These are phyloP conservation scores for Stramonita haemastoma DNA, from an alignment of 2,888 invertebrate species.

Conservation along the genomic window DNA sequence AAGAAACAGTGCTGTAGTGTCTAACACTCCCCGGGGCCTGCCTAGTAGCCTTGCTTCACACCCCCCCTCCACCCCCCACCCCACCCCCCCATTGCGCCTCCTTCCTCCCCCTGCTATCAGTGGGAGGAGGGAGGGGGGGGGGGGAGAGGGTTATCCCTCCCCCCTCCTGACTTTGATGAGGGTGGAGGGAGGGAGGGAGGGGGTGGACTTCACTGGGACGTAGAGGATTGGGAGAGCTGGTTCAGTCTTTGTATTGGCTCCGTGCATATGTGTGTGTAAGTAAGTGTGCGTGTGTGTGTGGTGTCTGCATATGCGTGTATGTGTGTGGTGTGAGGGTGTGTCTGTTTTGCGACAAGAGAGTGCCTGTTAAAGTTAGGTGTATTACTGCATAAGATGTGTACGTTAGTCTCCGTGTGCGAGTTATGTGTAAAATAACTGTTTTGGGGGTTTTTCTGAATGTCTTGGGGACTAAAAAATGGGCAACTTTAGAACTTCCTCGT, in stretches of 20 bases:
- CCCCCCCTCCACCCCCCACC: not conserved
- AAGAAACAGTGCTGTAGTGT: slow-evolving; percentile 90
- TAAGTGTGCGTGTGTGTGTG: not conserved
- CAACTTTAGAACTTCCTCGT: not conserved
- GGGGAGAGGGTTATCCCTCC: not conserved
- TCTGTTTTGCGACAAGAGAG: not conserved
- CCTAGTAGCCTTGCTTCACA: not conserved
- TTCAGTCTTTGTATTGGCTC: not conserved
- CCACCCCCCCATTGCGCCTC: not conserved
- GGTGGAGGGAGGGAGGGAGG: not conserved
- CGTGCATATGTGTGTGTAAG: not conserved
- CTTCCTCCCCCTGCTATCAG: not conserved
- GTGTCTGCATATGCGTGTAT: not conserved
- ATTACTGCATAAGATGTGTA: not conserved
- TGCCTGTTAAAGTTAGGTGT: not conserved
- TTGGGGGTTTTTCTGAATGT: not conserved
- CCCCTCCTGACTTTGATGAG: not conserved
- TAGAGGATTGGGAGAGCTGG: not conserved
- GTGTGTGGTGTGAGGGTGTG: not conserved
- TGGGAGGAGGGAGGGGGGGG: not conserved
- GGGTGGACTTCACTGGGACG: not conserved
- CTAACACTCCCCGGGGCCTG: slow-evolving; percentile 11
- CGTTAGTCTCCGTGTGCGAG: not conserved
- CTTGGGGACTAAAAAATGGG: not conserved
- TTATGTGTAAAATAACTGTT: not conserved